Percentiles rank a stretch among this genome's conserved stretches.
phyloP scores from a whole-genome alignment of 2,888 invertebrate genomes.

The Sympetrum striolatum region DNA sequence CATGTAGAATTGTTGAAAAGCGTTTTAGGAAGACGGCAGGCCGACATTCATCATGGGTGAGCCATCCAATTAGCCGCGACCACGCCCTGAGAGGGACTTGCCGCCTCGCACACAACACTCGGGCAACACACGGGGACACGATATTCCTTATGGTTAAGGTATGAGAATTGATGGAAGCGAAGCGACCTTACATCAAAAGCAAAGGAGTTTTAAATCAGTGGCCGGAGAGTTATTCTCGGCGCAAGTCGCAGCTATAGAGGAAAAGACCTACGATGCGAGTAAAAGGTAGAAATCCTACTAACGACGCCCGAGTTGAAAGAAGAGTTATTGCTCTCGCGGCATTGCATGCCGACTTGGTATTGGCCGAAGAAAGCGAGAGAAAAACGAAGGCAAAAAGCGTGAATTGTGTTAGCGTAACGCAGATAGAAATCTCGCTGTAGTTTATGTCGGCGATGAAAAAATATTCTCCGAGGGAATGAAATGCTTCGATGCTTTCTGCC shows the following conservation, averaged over 20 bases:
- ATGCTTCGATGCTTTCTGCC: not conserved
- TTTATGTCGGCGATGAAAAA: not conserved
- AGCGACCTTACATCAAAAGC: conserved; percentile 34
- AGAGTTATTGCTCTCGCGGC: conserved; percentile 1
- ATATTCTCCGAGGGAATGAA: not conserved
- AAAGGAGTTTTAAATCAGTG: conserved; percentile 18
- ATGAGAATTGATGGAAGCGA: conserved; percentile 19
- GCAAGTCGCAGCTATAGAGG: not conserved
- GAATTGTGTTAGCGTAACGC: not conserved
- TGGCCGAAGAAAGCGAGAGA: conserved; percentile 7
- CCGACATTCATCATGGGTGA: conserved; percentile 22
- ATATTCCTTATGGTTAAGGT: conserved; percentile 21
- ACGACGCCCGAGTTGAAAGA: conserved; percentile 4
- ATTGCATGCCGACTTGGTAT: conserved; percentile 13
- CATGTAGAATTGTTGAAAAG: not conserved
- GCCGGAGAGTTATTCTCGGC: not conserved
- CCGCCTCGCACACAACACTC: conserved; percentile 2
- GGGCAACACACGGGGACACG: not conserved
- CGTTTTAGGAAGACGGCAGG: not conserved
- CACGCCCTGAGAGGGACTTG: conserved; percentile 20
- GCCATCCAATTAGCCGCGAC: conserved; percentile 34
- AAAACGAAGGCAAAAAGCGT: not conserved
- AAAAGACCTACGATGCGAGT: not conserved
- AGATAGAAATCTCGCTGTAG: not conserved
- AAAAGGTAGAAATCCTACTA: conserved; percentile 23